These are phyloP conservation scores for Gymnothorax javanicus DNA, from an alignment of 2,797 vertebrate species.

Conservation along the genomic window DNA sequence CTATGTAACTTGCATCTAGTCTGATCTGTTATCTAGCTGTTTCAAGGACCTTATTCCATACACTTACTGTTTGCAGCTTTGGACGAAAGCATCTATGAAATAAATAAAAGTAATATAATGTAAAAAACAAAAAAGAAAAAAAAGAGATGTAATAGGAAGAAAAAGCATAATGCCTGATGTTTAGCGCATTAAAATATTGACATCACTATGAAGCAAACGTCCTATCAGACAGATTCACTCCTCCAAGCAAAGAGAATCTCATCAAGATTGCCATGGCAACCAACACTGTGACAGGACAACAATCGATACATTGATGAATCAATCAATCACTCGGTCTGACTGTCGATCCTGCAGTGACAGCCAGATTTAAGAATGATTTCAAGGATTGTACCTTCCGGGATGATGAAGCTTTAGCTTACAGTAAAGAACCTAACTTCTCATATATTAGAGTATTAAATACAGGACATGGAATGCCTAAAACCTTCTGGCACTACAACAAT, in stretches of 20 bases:
- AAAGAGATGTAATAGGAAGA: not conserved
- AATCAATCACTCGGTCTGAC: slow-evolving; percentile 10
- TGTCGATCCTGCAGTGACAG: slow-evolving; percentile 4
- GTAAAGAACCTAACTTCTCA: not conserved
- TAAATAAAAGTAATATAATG: too few relatives aligned
- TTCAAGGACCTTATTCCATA: too few relatives aligned
- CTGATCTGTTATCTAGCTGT: too few relatives aligned
- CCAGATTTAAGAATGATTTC: not conserved
- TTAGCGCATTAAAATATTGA: not conserved
- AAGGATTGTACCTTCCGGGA: not conserved
- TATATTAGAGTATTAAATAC: not conserved
- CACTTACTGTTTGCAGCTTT: too few relatives aligned
- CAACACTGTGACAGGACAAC: not conserved
- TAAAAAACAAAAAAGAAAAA: too few relatives aligned
- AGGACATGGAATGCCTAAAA: not conserved
- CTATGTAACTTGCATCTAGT: too few relatives aligned
- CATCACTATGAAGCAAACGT: not conserved
- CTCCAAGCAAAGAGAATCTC: slow-evolving; percentile 4
- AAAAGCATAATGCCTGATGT: not conserved
- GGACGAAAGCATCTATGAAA: too few relatives aligned
- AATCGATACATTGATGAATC: slow-evolving; percentile 14
- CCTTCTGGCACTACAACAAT: not conserved
- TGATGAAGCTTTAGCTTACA: not conserved
- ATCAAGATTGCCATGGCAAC: slow-evolving; percentile 20
- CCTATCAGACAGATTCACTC: not conserved